phyloP scores from a whole-genome alignment of 2,888 invertebrate genomes.

The Nebria brevicollis region DNA sequence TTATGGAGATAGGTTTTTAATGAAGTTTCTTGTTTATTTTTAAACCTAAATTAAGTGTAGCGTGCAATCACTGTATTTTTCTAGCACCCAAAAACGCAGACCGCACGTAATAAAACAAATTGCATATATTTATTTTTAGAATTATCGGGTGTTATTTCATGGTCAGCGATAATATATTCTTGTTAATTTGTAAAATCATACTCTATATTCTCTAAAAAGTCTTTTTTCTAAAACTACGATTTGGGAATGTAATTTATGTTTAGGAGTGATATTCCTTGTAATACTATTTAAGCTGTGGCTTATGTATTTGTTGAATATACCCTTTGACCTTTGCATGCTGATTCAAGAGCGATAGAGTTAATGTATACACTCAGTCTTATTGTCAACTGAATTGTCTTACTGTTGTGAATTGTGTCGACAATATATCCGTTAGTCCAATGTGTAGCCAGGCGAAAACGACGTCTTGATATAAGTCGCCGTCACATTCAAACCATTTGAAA shows the following conservation, averaged over 20 bases:
- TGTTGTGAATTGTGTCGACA: neutral
- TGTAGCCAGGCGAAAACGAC: too few relatives aligned
- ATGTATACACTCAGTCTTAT: constrained; percentile 20
- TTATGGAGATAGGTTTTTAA: too few relatives aligned
- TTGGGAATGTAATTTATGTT: too few relatives aligned
- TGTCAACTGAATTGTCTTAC: neutral
- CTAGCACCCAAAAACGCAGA: neutral
- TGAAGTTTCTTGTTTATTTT: constrained; percentile 2
- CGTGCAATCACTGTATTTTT: constrained; percentile 8
- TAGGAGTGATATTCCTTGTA: too few relatives aligned
- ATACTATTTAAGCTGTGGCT: neutral
- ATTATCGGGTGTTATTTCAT: neutral
- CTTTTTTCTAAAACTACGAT: too few relatives aligned
- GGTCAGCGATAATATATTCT: neutral
- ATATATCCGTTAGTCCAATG: neutral
- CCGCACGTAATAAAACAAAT: neutral
- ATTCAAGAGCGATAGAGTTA: constrained; percentile 28
- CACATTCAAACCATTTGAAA: too few relatives aligned
- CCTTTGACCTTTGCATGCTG: constrained; percentile 44
- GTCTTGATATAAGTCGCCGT: too few relatives aligned
- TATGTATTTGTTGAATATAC: constrained; percentile 32
- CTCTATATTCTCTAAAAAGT: too few relatives aligned
- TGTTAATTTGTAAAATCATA: too few relatives aligned
- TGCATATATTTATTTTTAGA: constrained; percentile 13
- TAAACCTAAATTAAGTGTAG: constrained; percentile 11